Evolutionary conservation across 2,888 invertebrate genomes (phyloP), one percentile per base, ranked within the genome.

Genomic region (Galerucella calmariensis): DNA sequence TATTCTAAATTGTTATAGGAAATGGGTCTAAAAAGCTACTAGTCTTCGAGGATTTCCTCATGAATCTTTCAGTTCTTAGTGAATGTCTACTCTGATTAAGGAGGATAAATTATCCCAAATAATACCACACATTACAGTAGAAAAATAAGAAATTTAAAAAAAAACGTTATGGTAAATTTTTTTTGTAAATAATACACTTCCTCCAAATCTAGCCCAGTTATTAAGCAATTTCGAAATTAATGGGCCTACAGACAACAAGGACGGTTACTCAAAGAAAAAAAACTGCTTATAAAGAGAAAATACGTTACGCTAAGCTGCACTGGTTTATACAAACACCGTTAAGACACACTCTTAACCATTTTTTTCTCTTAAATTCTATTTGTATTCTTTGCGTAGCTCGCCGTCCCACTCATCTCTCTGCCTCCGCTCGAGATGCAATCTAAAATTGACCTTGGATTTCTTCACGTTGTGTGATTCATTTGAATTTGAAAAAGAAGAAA

Each of bases 401-500:
- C 6, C 58, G 24, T 58, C 58, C 58, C 58, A 58, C 58, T 58
- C 41, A 62, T 62, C 41, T 62, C 62, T 56, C 51, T 10, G 5
- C 62, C 41, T 62, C 62, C 41, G n/a, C 62, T 62, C 62, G 12
- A 27, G 35, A 62, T 62, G 62, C 62, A 62, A 59, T 62, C 62
- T 62, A 9, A 9, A 41, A 41, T 62, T 62, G 41, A 62, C 62
- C 62, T 62, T 62, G 62, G 41, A 27, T 58, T 51, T 51, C 51
- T 51, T 51, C 51, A 51, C 51, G 58, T 58, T n/a, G 35, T 41
- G 62, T 41, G 62, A 62, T n/a, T 62, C 62, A 44, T 62, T 62
- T 62, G 41, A 62, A 62, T 62, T 35, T 62, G 8, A 62, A 62
- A 16, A 62, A 61, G n/a, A 1, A 35, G 8, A 8, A 35, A 35